These are phyloP conservation scores for Argyra leucocephala DNA, from an alignment of 2,888 invertebrate genomes.

Conservation along the genomic window DNA sequence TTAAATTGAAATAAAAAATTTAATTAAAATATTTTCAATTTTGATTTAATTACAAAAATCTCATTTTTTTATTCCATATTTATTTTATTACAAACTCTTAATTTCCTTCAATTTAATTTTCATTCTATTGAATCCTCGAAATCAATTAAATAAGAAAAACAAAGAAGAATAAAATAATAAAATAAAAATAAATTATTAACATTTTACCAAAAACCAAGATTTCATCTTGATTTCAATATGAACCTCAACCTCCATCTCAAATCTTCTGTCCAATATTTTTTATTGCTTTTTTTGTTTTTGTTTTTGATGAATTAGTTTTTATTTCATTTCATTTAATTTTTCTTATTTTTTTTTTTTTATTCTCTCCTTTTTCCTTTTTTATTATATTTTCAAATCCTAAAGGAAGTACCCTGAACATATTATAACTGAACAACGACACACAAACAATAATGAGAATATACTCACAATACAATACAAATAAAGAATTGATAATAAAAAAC, in stretches of 20 bases:
- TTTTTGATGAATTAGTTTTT: not conserved
- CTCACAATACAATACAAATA: too few relatives aligned
- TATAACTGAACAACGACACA: not conserved
- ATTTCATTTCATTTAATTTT: slow-evolving; percentile 2
- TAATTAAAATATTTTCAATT: too few relatives aligned
- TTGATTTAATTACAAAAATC: too few relatives aligned
- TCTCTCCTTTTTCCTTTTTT: not conserved
- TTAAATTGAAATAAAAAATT: too few relatives aligned
- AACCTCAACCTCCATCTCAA: not conserved
- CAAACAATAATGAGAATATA: not conserved
- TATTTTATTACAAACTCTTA: too few relatives aligned
- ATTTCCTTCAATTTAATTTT: too few relatives aligned
- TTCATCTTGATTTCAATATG: not conserved
- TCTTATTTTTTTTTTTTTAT: not conserved
- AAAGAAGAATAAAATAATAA: too few relatives aligned
- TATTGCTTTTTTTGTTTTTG: not conserved
- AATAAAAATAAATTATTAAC: not conserved
- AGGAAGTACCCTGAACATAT: not conserved
- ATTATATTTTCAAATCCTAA: not conserved
- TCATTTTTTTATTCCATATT: not conserved
- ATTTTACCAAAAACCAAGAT: not conserved
- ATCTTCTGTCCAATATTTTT: not conserved
- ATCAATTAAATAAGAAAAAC: too few relatives aligned
- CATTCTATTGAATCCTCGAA: too few relatives aligned
- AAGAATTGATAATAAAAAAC: too few relatives aligned